Evolutionary conservation across 2,888 invertebrate genomes (phyloP), one percentile per base, ranked within the genome.

Genomic region (Gerris lacustris): DNA sequence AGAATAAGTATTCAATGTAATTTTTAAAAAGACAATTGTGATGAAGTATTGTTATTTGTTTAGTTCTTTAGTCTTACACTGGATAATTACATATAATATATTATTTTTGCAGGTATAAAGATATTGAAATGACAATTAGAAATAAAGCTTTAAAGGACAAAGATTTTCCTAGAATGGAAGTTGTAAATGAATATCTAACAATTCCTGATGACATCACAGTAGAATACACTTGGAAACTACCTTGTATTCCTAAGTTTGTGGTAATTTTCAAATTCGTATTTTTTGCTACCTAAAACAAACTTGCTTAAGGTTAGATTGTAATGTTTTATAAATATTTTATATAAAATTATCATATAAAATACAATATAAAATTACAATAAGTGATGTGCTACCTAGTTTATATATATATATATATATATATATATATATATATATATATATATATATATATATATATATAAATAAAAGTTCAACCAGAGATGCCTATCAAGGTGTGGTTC

Each of bases 141-240:
- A 85, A 82, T 68, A 88, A 89, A 77, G 89, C 91, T 0, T 77
- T 92, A 45, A 78, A 82, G 1, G 84, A 86, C 72, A 80, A 82
- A 2, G 79, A 82, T 69, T 92, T 92, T 80, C 92, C 92, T 6
- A 86, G 87, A 75, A 86, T 89, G 76, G 86, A 86, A 76, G 82
- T 92, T 44, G 87, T 92, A 78, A 83, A 87, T 68, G 92, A 92
- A 80, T 92, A 88, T 80, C 81, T 89, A 67, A 79, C 82, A 9
- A 85, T 85, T 69, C 83, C 83, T 6, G 81, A 83, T 44, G 78
- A 85, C 15, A 83, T 86, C 5, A 80, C 82, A 69, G 77, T 86
- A 43, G 78, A 86, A 75, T 82, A 88, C 31, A 80, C 81, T 69
- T 88, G 88, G 85, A 84, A 83, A 6, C 84, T 85, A 75, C 92